Percentiles rank a stretch among this genome's conserved stretches.
phyloP scores from a whole-genome alignment of 2,888 invertebrate species.

The Melanophora roralis region DNA sequence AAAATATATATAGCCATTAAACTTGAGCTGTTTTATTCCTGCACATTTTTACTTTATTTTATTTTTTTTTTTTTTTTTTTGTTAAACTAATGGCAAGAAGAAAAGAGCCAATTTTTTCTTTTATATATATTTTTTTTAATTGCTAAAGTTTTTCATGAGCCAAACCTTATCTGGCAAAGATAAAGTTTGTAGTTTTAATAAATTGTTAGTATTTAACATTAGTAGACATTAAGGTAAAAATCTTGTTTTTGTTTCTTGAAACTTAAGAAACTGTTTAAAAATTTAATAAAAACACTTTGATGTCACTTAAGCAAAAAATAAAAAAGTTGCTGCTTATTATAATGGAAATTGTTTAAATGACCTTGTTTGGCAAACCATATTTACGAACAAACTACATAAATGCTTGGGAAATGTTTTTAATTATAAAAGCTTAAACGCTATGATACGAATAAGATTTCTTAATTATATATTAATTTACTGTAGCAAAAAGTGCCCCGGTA shows the following conservation, averaged over 20 bases:
- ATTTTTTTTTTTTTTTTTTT: neutral
- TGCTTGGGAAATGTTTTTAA: no score
- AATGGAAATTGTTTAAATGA: no score
- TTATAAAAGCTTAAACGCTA: conserved; percentile 8
- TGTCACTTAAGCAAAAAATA: no score
- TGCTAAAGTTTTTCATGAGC: conserved; percentile 67
- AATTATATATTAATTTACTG: neutral
- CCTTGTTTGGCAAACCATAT: no score
- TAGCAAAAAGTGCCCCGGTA: neutral
- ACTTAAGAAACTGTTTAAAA: conserved; percentile 14
- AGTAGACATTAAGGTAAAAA: conserved; percentile 56
- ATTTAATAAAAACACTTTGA: neutral
- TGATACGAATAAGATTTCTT: conserved; percentile 5
- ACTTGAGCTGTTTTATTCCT: conserved; percentile 46
- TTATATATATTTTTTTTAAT: conserved; percentile 66
- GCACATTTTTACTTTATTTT: conserved; percentile 34
- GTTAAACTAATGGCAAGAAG: neutral
- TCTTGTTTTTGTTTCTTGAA: conserved; percentile 42
- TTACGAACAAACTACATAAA: neutral
- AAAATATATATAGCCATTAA: no score
- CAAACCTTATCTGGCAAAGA: conserved; percentile 21
- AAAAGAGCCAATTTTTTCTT: conserved; percentile 51
- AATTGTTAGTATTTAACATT: conserved; percentile 48
- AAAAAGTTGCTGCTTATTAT: no score
- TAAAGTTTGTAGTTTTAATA: conserved; percentile 40